Conservation (phyloP, 2,797 vertebrate species). For the Melanogrammus aeglefinus region DNA sequence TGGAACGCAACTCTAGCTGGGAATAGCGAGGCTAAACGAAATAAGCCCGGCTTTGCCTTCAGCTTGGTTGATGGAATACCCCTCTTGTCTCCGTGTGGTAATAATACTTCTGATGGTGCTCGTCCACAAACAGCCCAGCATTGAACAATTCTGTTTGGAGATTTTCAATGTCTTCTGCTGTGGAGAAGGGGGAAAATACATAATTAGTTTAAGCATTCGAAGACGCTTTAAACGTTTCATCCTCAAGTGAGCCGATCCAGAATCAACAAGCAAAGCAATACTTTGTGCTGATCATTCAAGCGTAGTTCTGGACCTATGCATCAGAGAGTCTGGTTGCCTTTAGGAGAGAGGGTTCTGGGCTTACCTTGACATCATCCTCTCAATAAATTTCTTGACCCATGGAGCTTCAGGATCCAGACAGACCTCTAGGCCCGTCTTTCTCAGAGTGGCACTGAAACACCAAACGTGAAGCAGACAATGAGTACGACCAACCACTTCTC, state of each 20-base stretch:
- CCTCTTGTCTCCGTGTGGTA: too few relatives aligned
- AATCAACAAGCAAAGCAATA: too few relatives aligned
- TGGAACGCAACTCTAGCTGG: too few relatives aligned
- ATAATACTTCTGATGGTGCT: too few relatives aligned
- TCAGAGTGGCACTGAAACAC: constrained; percentile 66
- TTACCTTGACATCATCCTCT: too few relatives aligned
- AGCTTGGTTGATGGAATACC: too few relatives aligned
- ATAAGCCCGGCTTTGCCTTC: too few relatives aligned
- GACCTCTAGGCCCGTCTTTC: constrained; percentile 36
- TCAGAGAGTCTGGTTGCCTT: neutral
- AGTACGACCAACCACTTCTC: constrained; percentile 24
- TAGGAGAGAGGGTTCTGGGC: too few relatives aligned
- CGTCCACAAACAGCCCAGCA: neutral
- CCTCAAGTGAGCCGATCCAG: too few relatives aligned
- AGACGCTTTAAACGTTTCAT: neutral
- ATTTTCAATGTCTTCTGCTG: constrained; percentile 37
- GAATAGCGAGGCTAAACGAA: too few relatives aligned
- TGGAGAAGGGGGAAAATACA: constrained; percentile 27
- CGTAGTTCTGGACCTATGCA: neutral
- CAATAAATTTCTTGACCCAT: too few relatives aligned
- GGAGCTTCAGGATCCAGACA: too few relatives aligned
- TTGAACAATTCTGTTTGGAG: neutral
- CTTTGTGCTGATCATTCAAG: constrained; percentile 2
- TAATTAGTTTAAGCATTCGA: constrained; percentile 16
- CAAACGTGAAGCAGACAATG: constrained; percentile 10